Conservation (phyloP, 2,797 vertebrate genomes). For the Melopsittacus undulatus region DNA sequence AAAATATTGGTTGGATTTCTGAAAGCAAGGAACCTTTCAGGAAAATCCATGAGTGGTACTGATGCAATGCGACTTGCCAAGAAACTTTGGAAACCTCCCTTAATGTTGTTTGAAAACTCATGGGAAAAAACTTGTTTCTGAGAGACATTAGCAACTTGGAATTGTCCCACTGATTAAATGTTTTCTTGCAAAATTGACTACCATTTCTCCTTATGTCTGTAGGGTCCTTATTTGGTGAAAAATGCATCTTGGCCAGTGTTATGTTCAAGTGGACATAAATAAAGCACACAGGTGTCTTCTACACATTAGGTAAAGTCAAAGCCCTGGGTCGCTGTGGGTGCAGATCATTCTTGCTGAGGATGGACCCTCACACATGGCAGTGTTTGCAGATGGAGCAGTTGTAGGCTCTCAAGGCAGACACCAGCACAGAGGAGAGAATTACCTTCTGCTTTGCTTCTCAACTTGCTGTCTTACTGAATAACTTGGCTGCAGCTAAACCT, state of each 20-base stretch:
- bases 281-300: not conserved
- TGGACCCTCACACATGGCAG: not conserved
- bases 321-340: not conserved
- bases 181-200: not conserved
- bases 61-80: not conserved
- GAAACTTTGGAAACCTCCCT: not conserved
- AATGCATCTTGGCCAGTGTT: not conserved
- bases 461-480: not conserved
- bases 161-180: not conserved
- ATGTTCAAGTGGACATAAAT: not conserved
- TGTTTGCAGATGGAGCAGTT: not conserved
- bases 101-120: not conserved
- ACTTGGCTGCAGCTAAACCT: conserved; percentile 20
- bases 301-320: not conserved
- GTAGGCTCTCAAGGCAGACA: not conserved
- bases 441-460: conserved; percentile 13
- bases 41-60: not conserved
- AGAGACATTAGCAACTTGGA: not conserved
- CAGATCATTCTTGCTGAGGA: not conserved
- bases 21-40: not conserved
- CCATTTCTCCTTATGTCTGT: not conserved
- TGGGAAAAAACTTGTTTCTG: not conserved
- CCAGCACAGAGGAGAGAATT: not conserved
- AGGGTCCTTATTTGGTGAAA: not conserved
- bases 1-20: not conserved